A percentile compares a stretch with the other conserved stretches of the same genome.
phyloP scores from a whole-genome alignment of 2,888 invertebrate species.

The Hemicrepidius hirtus region DNA sequence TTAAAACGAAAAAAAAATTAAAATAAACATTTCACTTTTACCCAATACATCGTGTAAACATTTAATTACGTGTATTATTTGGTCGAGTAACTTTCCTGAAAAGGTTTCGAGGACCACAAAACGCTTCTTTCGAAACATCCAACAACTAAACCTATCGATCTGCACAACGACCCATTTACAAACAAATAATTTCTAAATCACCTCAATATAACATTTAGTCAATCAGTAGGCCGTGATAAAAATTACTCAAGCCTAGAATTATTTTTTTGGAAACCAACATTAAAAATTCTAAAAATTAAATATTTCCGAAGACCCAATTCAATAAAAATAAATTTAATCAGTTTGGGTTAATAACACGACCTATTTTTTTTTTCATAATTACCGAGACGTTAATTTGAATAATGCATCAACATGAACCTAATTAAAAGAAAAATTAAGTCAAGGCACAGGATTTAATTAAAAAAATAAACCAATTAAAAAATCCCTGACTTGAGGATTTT shows the following conservation, averaged over 20 bases:
- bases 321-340: too few species aligned
- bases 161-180: not conserved
- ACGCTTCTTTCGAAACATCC: conserved; percentile 18
- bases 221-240: conserved; percentile 5
- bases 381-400: too few species aligned
- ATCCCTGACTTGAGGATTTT: too few species aligned
- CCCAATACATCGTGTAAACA: not conserved
- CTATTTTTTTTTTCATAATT: too few species aligned
- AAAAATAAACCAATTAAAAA: too few species aligned
- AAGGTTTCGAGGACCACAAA: conserved; percentile 6
- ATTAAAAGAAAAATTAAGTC: too few species aligned
- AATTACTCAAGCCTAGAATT: not conserved
- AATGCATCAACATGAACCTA: not conserved
- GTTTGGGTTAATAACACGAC: too few species aligned
- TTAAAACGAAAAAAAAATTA: not conserved
- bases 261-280: too few species aligned
- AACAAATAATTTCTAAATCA: not conserved
- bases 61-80: conserved; percentile 15
- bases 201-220: not conserved
- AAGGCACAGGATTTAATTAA: too few species aligned
- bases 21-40: not conserved
- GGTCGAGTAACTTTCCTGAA: conserved; percentile 20
- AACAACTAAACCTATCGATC: conserved; percentile 4
- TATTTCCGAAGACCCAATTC: too few species aligned
- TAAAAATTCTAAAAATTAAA: too few species aligned